Evolutionary conservation across 2,113 vertebrate genomes (phyloP).

Genomic region (Pleuronectes platessa): DNA sequence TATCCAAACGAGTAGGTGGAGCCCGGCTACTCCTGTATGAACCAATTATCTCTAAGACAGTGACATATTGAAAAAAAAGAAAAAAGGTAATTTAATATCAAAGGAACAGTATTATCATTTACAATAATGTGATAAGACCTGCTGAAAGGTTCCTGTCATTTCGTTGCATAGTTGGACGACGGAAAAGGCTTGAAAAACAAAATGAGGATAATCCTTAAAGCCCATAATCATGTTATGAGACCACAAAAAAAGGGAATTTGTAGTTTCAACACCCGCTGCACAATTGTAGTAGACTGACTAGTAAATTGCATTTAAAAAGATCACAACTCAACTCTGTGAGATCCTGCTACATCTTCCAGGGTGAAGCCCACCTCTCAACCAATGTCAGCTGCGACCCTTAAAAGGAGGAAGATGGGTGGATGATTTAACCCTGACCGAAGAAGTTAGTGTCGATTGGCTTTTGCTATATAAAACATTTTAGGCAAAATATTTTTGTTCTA

Average conservation of each 20-base stretch:
- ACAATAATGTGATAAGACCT: slow-evolving; percentile 25
- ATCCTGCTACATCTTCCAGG: too few species aligned
- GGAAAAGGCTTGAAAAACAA: neutral
- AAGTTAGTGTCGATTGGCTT: too few species aligned
- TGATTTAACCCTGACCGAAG: too few species aligned
- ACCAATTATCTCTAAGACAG: neutral
- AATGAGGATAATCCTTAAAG: neutral
- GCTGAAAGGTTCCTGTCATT: slow-evolving; percentile 6
- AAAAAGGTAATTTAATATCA: too few species aligned
- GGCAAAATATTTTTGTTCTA: too few species aligned
- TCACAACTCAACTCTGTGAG: neutral
- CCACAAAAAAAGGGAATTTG: neutral
- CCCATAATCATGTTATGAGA: neutral
- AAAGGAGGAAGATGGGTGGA: too few species aligned
- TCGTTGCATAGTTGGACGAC: neutral
- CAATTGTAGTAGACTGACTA: neutral
- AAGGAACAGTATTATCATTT: neutral
- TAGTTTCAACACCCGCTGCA: neutral
- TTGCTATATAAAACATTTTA: too few species aligned
- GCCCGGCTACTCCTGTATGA: neutral
- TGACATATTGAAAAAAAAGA: neutral
- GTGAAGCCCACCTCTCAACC: too few species aligned
- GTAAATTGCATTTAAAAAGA: too few species aligned
- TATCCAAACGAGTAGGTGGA: slow-evolving; percentile 10
- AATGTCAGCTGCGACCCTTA: too few species aligned